Evolutionary conservation across 2,113 vertebrate species (phyloP), one percentile per base, ranked within the genome.

Genomic region (Suricata suricatta): DNA sequence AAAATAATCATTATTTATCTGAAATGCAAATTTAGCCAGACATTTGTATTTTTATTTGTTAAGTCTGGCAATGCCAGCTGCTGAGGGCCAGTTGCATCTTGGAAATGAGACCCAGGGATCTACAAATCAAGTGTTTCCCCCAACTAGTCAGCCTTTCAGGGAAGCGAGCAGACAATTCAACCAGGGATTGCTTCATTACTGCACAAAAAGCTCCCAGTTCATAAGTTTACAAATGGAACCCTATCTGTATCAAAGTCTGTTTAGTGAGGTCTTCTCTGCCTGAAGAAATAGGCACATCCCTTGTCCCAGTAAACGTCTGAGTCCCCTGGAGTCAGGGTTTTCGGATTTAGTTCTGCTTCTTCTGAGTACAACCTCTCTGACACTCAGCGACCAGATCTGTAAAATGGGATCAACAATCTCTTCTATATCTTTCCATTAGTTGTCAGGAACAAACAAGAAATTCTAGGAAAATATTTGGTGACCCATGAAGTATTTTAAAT

Each of bases 271-370:
- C 50, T 31, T 71, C n/a, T 5, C 23, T 74, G 5, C 12, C 41
- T 72, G n/a, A 74, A 66, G 69, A 50, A 15, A 38, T 4, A 54
- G 15, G 8, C 27, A 4, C 0, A 3, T 17, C 47, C 29, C 66
- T 11, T 1, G 12, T 19, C 38, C 12, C 38, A 35, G 0, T 71
- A 23, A 29, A 29, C 3, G 0, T 35, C 25, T 15, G 14, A 33
- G 66, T 60, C 29, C 63, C 50, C 27, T 23, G 5, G 21, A 94
- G 11, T 57, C 33, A 7, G 35, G 25, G n/a, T 25, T 54, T 63
- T 69, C 29, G 1, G 50, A 33, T 63, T 90, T 50, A n/a, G 38
- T 85, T 69, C 16, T 27, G 66, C 27, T 84, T 83, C 60, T 82
- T 17, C 44, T 77, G 41, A 25, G 35, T 60, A 60, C 25, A 88